These are phyloP conservation scores for Diabrotica virgifera DNA, from an alignment of 1,140 invertebrate genomes.

Conservation along the genomic window DNA sequence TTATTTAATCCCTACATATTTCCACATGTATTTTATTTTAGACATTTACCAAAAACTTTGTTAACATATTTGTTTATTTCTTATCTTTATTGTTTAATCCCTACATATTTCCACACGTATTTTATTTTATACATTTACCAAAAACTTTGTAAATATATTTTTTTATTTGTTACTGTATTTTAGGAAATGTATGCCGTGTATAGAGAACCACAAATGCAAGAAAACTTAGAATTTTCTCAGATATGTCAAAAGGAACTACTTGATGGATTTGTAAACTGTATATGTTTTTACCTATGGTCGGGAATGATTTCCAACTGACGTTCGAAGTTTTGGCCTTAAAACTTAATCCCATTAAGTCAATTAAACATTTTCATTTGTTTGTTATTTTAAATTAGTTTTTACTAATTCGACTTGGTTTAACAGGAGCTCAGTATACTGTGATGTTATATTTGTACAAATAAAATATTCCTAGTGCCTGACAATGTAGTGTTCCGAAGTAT, in stretches of 20 bases:
- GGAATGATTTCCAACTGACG: slow-evolving; percentile 40
- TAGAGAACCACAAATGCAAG: slow-evolving; percentile 37
- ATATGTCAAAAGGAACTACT: slow-evolving; percentile 40
- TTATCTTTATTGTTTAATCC: too few species aligned
- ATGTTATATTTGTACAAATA: slow-evolving; percentile 33
- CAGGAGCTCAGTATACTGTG: slow-evolving; percentile 38
- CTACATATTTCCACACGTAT: too few species aligned
- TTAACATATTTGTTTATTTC: too few species aligned
- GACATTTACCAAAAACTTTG: too few species aligned
- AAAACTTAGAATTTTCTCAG: slow-evolving; percentile 36
- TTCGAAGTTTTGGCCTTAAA: slow-evolving; percentile 1
- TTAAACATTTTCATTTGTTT: background rate
- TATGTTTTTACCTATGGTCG: slow-evolving; percentile 47
- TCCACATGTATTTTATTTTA: too few species aligned
- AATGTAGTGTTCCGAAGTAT: slow-evolving; percentile 20
- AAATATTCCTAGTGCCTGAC: slow-evolving; percentile 25
- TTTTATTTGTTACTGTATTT: slow-evolving; percentile 26
- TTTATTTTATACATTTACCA: too few species aligned
- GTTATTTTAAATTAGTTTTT: slow-evolving; percentile 22
- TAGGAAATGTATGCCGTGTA: slow-evolving; percentile 47
- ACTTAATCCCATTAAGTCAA: background rate
- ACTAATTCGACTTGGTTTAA: slow-evolving; percentile 11
- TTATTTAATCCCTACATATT: too few species aligned
- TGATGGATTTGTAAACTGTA: slow-evolving; percentile 47
- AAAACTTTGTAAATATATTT: too few species aligned